Evolutionary conservation across 2,888 invertebrate genomes (phyloP).

Genomic region (Norana najaformis): DNA sequence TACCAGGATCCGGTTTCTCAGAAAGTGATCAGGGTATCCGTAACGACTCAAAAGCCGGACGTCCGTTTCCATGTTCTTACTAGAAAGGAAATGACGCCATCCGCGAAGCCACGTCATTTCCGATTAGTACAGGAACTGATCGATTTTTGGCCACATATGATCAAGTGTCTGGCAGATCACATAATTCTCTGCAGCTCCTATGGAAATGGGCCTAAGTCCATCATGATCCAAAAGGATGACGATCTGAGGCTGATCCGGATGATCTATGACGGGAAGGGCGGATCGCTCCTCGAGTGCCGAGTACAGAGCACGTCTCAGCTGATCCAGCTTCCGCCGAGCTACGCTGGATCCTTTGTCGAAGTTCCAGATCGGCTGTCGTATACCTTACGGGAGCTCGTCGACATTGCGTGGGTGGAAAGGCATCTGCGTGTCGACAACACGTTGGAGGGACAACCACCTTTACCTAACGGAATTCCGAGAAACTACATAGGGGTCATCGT

Average conservation of each 20-base stretch:
- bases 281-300: constrained; percentile 2
- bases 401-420: neutral
- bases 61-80: neutral
- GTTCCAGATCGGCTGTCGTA: neutral
- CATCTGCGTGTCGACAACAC: neutral
- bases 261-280: neutral
- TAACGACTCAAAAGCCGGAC: neutral
- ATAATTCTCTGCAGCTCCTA: neutral
- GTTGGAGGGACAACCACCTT: neutral
- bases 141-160: constrained; percentile 9
- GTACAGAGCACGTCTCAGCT: neutral
- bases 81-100: neutral
- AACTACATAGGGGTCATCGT: neutral
- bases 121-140: constrained; percentile 8
- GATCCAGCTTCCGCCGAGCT: neutral
- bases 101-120: neutral
- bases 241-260: constrained; percentile 21
- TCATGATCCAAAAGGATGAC: neutral
- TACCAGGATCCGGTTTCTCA: neutral
- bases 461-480: neutral
- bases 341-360: neutral
- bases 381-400: neutral
- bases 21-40: neutral
- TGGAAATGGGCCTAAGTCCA: neutral
- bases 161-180: neutral